phyloP scores from a whole-genome alignment of 2,888 invertebrate species.

The Mythimna albipuncta region DNA sequence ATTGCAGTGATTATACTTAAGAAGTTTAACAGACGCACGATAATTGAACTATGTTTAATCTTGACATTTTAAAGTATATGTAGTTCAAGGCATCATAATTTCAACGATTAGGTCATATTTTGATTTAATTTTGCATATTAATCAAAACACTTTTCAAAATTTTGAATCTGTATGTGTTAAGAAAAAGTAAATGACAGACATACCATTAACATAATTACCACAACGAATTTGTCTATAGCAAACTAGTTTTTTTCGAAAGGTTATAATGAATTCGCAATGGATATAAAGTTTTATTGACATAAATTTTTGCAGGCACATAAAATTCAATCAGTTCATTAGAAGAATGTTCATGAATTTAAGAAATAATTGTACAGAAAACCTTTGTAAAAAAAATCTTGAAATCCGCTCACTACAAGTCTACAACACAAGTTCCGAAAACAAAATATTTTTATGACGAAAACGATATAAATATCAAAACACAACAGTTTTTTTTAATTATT shows the following conservation, averaged over 20 bases:
- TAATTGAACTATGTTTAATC: conserved; percentile 50
- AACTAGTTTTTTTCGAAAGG: conserved; percentile 10
- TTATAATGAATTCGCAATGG: conserved; percentile 16
- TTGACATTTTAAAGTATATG: conserved; percentile 47
- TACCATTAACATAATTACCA: conserved; percentile 6
- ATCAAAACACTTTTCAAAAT: conserved; percentile 3
- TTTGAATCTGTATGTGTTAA: not conserved
- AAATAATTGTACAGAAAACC: not conserved
- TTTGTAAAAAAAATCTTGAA: not conserved
- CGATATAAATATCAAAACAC: not conserved
- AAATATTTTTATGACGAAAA: no score
- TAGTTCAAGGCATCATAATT: conserved; percentile 45
- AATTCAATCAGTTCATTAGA: not conserved
- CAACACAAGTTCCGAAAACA: no score
- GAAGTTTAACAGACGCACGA: conserved; percentile 22
- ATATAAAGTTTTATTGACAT: not conserved
- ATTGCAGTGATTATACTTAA: conserved; percentile 29
- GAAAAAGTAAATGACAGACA: not conserved
- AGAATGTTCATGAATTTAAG: not conserved
- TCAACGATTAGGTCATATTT: conserved; percentile 32
- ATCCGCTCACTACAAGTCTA: not conserved
- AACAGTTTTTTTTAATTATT: not conserved
- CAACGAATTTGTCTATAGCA: conserved; percentile 15
- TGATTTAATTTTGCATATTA: conserved; percentile 16
- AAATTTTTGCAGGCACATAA: not conserved